Evolutionary conservation across 2,797 vertebrate genomes (phyloP), one percentile per base, ranked within the genome.

Genomic region (Merluccius polli): DNA sequence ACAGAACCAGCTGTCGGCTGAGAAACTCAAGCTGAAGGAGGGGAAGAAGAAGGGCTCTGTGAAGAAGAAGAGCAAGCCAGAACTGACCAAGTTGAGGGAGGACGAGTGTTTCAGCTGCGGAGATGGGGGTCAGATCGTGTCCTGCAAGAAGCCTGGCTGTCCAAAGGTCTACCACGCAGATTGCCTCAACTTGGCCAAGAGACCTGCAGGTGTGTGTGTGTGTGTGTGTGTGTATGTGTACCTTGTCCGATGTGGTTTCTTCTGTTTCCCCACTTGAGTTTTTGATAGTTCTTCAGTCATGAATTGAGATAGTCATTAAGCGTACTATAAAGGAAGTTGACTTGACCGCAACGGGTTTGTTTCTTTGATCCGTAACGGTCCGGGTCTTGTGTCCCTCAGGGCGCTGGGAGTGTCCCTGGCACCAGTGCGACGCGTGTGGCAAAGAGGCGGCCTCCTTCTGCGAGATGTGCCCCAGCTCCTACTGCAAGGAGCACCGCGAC

Each of bases 371-470:
- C 10, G 4, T 65, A 27, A 27, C 59, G 21, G 0, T 27, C 1
- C 10, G 0, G 16, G 59, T 27, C 59, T 12, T 27, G 59, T 65
- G 59, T 27, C 41, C 82, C 48, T 65, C 91, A 99, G 98, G 98
- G 73, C 98, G 98, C 69, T 99, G 98, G 98, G 98, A 99, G 86
- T 99, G 98, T 92, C 98, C 98, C 0, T 99, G 98, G 98, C 98
- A 99, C 89, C 98, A 99, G 88, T 99, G 98, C 91, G 98, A 98
- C 15, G 27, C 95, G 74, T 99, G 98, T 69, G 95, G 94, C 65
- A 95, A 95, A 83, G 98, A 99, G 86, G 96, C 98, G 0, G 96
- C 97, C 70, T 99, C 97, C 0, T 98, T 97, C 92, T 99, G 98
- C 0, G 97, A 98, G 91, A 98, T 99, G 97, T 99, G 98, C 79